phyloP scores from a whole-genome alignment of 2,113 vertebrate species.

The Elgaria multicarinata region DNA sequence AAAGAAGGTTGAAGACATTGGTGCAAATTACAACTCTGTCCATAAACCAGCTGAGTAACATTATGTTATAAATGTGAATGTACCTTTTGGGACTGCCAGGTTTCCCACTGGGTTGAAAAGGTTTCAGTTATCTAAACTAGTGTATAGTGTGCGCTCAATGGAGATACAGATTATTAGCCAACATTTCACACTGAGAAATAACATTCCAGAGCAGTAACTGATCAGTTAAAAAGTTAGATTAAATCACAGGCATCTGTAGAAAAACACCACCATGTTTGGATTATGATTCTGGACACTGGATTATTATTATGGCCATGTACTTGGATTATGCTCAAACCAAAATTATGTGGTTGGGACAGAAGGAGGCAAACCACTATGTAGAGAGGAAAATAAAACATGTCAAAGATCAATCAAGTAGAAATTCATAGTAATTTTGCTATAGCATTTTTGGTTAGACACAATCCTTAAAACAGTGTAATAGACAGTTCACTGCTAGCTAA shows the following conservation, averaged over 20 bases:
- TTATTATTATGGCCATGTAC: constrained; percentile 20
- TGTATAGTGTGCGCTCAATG: not conserved
- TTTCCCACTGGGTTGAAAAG: not conserved
- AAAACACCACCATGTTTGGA: not conserved
- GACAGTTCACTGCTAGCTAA: not conserved
- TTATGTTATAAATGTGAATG: not conserved
- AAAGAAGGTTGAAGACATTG: not conserved
- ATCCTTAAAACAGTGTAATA: not conserved
- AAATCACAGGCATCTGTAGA: not conserved
- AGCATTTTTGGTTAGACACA: not conserved
- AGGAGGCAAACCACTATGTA: constrained; percentile 11
- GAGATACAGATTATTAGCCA: not conserved
- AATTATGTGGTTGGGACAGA: constrained; percentile 6
- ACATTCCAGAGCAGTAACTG: not conserved
- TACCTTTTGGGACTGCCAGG: not conserved
- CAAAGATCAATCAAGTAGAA: not conserved
- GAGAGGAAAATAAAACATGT: constrained; percentile 36
- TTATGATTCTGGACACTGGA: constrained; percentile 8
- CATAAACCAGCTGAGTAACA: not conserved
- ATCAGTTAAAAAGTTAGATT: not conserved
- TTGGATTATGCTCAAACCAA: constrained; percentile 4
- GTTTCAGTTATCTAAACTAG: not conserved
- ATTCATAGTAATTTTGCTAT: constrained; percentile 6
- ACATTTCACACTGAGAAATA: not conserved
- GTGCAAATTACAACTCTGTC: not conserved